phyloP scores from a whole-genome alignment of 2,113 vertebrate species.

The Microtus oregoni region DNA sequence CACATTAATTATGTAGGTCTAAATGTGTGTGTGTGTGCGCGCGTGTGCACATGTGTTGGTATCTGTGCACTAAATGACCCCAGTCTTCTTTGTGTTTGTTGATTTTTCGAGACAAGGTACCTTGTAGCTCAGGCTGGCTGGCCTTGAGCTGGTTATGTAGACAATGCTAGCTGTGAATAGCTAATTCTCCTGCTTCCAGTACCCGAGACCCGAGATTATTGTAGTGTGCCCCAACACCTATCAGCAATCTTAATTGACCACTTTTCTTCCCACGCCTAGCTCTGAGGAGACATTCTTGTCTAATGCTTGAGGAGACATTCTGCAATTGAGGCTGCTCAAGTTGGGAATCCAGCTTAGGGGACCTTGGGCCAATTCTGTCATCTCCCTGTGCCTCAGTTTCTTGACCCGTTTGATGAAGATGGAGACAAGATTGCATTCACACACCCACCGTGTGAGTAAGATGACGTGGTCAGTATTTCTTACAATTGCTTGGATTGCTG shows the following conservation, averaged over 20 bases:
- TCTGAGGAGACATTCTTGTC: neutral
- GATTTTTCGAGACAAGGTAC: neutral
- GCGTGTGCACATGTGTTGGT: no score
- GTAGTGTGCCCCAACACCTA: neutral
- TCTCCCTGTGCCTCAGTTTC: slow-evolving; percentile 27
- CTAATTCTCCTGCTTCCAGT: neutral
- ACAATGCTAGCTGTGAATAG: neutral
- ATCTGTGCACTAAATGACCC: neutral
- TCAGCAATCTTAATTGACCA: neutral
- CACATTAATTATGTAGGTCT: neutral
- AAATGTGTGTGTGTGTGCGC: neutral
- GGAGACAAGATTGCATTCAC: neutral
- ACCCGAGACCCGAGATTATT: neutral
- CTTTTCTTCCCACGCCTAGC: neutral
- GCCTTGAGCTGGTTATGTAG: neutral
- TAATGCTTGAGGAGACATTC: neutral
- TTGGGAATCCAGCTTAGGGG: neutral
- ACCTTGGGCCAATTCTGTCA: neutral
- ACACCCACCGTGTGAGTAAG: neutral
- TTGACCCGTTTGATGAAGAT: neutral
- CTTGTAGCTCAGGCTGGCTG: neutral
- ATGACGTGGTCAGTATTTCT: neutral
- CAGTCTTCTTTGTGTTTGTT: neutral
- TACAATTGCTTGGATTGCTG: neutral
- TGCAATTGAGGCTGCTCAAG: neutral